A percentile compares a stretch with the other conserved stretches of the same genome.
phyloP scores from a whole-genome alignment of 2,797 vertebrate genomes.

The Sebastes iracundus region DNA sequence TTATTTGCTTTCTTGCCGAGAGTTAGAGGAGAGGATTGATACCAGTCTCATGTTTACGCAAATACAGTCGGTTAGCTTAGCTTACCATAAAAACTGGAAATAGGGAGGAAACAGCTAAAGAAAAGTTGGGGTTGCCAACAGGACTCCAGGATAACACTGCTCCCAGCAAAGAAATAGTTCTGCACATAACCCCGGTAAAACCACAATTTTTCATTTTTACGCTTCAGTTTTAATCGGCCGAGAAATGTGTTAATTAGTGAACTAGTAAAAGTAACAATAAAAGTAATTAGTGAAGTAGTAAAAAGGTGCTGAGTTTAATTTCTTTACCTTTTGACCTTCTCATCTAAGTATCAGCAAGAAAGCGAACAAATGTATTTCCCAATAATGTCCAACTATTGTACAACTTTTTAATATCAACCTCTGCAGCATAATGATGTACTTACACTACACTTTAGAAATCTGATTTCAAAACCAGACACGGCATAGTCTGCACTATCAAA shows the following conservation, averaged over 20 bases:
- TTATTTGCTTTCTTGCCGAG: background rate
- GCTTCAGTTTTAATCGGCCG: background rate
- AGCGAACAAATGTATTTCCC: background rate
- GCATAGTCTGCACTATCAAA: conserved; percentile 19
- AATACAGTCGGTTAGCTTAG: background rate
- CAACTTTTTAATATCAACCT: conserved; percentile 1
- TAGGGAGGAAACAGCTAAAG: background rate
- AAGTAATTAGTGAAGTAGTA: no score
- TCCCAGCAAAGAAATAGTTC: background rate
- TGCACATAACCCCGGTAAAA: background rate
- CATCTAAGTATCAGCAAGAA: background rate
- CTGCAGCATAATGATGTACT: background rate
- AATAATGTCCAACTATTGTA: background rate
- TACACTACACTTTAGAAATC: background rate
- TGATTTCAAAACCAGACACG: conserved; percentile 17
- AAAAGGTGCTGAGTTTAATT: background rate
- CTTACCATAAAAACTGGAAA: background rate
- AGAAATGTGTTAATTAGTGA: background rate
- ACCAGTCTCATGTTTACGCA: background rate
- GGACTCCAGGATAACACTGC: background rate
- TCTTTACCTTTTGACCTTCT: background rate
- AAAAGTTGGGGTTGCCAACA: background rate
- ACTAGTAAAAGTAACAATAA: background rate
- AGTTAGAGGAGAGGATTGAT: background rate
- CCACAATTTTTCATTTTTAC: background rate